Base-by-base conservation (phyloP, 2,113 vertebrate genomes). In the Bubo bubo region DNA sequence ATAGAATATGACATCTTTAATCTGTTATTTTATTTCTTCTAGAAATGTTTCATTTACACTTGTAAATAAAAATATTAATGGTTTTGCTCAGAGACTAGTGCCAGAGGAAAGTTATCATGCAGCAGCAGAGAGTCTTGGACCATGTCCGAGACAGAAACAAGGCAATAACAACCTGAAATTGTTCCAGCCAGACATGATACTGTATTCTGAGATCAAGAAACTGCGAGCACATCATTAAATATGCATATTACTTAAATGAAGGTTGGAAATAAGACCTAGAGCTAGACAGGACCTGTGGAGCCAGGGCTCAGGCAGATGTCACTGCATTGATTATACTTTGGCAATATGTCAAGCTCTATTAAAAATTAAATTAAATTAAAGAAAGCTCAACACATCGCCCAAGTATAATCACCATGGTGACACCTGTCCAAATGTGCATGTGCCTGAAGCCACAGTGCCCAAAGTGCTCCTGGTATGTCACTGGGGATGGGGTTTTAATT, bases 311-410 rank as follows among this genome's bases (percentile, higher is more conserved):
- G 66, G 77, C 96, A 96, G 96, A 94, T 96, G 92, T 90, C 93
- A 90, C 85, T 47, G 50, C 74, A 88, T 32, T 75, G 93, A 91
- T 93, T 97, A 39, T 50, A 35, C 77, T 91, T 79, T 95, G 95
- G 95, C 86, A 96, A 82, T 76, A 76, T 64, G 35, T 76, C 92
- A 93, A 92, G 79, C 66, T 56, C 70, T 85, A 96, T 93, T 94
- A 96, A 94, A 96, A 96, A 91, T 89, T 84, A 95, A 96, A 96
- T 94, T 95, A 86, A 97, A 96, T 93, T 82, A 89, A 92, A 71
- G 39, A 23, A 87, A 79, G 56, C n/a, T 79, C 89, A 81, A 84
- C 86, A 53, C 4, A 0, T 81, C 81, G 81, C 58, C 77, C 2
- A 5, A 37, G 17, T 72, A 45, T 85, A 85, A 95, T 82, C 2